phyloP scores from a whole-genome alignment of 2,797 vertebrate genomes.

The Spinus pinus region DNA sequence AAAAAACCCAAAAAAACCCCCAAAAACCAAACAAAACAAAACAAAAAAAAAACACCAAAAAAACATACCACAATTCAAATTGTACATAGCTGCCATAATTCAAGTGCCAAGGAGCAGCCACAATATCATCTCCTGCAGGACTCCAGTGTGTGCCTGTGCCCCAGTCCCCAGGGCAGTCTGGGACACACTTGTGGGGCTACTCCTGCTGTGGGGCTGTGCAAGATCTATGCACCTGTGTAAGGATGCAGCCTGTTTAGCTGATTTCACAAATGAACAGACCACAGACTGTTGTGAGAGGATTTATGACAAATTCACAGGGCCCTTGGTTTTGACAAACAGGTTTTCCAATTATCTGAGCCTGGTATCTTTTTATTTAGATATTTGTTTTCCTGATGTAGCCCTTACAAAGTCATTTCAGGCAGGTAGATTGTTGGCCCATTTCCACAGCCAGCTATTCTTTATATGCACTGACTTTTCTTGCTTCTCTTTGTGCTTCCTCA shows the following conservation, averaged over 20 bases:
- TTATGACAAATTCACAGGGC: not conserved
- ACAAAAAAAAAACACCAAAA: no score
- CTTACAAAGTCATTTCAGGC: not conserved
- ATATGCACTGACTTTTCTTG: not conserved
- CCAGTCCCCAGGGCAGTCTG: not conserved
- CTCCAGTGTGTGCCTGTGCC: not conserved
- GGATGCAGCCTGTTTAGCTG: not conserved
- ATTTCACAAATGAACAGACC: not conserved
- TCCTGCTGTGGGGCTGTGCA: not conserved
- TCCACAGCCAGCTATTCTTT: not conserved
- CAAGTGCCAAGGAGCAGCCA: not conserved
- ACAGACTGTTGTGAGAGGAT: not conserved
- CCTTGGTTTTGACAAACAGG: not conserved
- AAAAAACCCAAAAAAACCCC: rapidly evolving
- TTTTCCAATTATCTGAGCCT: not conserved
- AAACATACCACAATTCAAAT: not conserved
- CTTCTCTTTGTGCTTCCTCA: not conserved
- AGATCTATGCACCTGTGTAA: not conserved
- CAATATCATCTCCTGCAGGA: not conserved
- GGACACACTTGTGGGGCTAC: not conserved
- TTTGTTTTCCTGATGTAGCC: not conserved
- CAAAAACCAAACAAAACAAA: no score
- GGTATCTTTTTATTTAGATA: not conserved
- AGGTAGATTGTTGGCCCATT: not conserved
- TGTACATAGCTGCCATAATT: not conserved